Evolutionary conservation across 2,888 invertebrate species (phyloP), one percentile per base, ranked within the genome.

Genomic region (Elysia crispata): DNA sequence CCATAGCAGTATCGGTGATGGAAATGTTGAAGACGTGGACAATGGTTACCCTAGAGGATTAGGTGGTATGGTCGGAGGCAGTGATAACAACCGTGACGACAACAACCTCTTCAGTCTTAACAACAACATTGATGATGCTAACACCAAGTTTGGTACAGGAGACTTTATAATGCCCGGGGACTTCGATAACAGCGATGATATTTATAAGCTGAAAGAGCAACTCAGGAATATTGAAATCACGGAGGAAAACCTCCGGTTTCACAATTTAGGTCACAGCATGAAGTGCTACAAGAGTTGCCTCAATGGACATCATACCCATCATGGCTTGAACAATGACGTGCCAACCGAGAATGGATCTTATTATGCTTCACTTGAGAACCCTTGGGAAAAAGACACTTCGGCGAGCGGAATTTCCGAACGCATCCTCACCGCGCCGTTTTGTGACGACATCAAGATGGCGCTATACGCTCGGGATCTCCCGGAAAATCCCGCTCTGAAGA

Each of bases 381-480:
- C 81, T 0, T 83, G 81, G 83, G 74, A 81, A 28, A 79, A 60
- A 23, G 70, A 66, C 49, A 25, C 50, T 15, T 41, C 79, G 3
- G 6, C 50, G 3, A 69, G 76, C 25, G 75, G 76, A 0, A 67
- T 79, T 1, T 77, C 80, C 0, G 78, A 83, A 28, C 70, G 60
- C 1, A 79, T 83, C 62, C 13, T 79, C 57, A 49, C 79, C 3
- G 80, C 81, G 3, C 76, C 82, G 0, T 33, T 81, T 25, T 70
- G 74, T 60, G 83, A 81, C 54, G 81, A 83, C 49, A 69, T 81
- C 23, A 85, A 83, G 62, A 70, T 81, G 49, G 82, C 77, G 11
- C 23, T 81, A 64, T 79, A 76, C 64, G 73, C 81, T n/a, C 50
- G 67, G 25, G 79, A 74, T n/a, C 57, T 69, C 15, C 50, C 74